These are phyloP conservation scores for Argopecten irradians DNA, from an alignment of 1,140 invertebrate genomes.

Conservation along the genomic window DNA sequence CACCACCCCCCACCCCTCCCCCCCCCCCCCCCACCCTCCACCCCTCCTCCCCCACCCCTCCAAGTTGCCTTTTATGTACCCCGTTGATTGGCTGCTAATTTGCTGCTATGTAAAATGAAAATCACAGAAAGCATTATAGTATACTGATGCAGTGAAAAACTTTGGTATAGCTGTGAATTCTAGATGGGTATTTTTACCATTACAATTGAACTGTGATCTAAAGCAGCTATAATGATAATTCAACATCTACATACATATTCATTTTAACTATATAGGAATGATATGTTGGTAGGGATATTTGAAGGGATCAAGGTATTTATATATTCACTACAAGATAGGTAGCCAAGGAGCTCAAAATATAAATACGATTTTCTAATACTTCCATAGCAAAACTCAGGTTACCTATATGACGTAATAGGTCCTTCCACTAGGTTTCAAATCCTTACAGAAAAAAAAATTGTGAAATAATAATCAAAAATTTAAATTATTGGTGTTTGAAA, in stretches of 20 bases:
- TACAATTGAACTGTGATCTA: background rate
- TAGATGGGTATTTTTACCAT: no score
- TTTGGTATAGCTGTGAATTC: background rate
- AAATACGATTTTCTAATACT: background rate
- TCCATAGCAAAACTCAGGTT: background rate
- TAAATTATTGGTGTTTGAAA: no score
- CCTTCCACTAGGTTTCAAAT: background rate
- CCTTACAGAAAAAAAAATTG: slow-evolving; percentile 4
- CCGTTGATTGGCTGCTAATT: background rate
- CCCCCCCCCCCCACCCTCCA: no score
- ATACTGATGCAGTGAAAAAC: background rate
- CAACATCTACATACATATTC: slow-evolving; percentile 13
- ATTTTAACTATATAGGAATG: no score
- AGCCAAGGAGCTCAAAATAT: background rate
- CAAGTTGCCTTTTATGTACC: no score
- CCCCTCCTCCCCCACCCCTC: no score
- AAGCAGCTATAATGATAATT: background rate
- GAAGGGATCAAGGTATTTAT: background rate
- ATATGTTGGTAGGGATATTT: background rate
- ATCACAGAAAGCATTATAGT: background rate
- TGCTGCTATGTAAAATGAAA: background rate
- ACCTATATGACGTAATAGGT: background rate
- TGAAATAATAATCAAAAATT: no score
- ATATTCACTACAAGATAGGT: background rate
- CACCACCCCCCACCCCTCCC: no score